Conservation (phyloP, 1,140 invertebrate genomes). For the Megalonaias nervosa region DNA sequence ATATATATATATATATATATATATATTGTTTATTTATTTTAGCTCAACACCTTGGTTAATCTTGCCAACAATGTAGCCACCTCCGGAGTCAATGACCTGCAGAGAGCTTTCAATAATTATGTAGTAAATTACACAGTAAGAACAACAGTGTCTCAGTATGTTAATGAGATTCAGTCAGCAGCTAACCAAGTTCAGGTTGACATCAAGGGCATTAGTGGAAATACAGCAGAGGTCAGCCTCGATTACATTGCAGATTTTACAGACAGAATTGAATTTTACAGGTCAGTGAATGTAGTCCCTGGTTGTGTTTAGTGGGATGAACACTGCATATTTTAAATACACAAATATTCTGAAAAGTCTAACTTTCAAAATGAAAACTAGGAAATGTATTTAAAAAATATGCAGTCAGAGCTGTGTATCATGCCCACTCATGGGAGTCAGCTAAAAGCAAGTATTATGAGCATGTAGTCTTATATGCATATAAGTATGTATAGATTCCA, state of each 20-base stretch:
- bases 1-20: no score
- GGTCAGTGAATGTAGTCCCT: slow-evolving; percentile 22
- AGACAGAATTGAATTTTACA: slow-evolving; percentile 45
- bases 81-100: slow-evolving; percentile 23
- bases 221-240: slow-evolving; percentile 33
- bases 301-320: background rate
- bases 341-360: no score
- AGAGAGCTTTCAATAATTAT: slow-evolving; percentile 25
- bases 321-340: background rate
- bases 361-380: no score
- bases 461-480: no score
- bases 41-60: slow-evolving; percentile 37
- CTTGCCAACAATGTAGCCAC: slow-evolving; percentile 35
- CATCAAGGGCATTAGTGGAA: slow-evolving; percentile 27
- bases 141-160: slow-evolving; percentile 22
- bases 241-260: slow-evolving; percentile 32
- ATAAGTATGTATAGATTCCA: no score
- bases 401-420: no score
- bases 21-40: slow-evolving; percentile 7
- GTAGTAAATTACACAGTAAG: slow-evolving; percentile 37
- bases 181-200: slow-evolving; percentile 30
- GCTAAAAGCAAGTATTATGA: no score
- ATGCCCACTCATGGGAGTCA: no score
- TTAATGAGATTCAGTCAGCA: slow-evolving; percentile 39
- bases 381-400: no score